Base-by-base conservation (phyloP, 2,113 vertebrate species). In the Trochalopteron elliotii region DNA sequence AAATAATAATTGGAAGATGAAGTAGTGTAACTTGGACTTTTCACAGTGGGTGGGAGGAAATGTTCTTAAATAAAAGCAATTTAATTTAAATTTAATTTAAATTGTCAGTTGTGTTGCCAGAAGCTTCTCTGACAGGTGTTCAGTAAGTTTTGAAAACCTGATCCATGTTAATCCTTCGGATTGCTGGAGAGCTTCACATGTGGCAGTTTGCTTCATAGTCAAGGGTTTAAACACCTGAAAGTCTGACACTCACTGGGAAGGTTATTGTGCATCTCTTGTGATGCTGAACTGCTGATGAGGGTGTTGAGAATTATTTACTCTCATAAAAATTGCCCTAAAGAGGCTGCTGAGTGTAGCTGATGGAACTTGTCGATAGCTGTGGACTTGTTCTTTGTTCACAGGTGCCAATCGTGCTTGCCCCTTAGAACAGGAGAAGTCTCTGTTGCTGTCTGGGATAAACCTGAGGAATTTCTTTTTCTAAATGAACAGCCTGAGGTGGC, bases 341-440 rank as follows among this genome's bases (percentile, higher is more conserved):
- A 74, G 28, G 25, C 57, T 49, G 39, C 59, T 53, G 16, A 40
- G 56, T 42, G 27, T 40, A 59, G 71, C 59, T 60, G 13, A 3
- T 82, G n/a, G 56, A 35, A 27, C 37, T 37, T 76, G 61, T 27
- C 71, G 35, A 3, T 40, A 52, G 19, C 35, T 53, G 15, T 24
- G 40, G 27, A 4, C 21, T 76, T 39, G 19, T 2, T 83, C 60
- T 21, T 47, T 47, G 16, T 13, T 39, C n/a, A 3, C 33, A 50
- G 44, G 10, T n/a, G 50, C 45, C 5, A 2, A 0, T 61, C 23
- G 5, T 7, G 0, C 27, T 71, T 79, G 37, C 47, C 7, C 12
- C 35, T 55, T n/a, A 53, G 65, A 82, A 27, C 10, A 21, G 55
- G 16, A 52, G 56, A 55, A 57, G 25, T 24, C 55, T 70, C 20